phyloP scores from a whole-genome alignment of 2,888 invertebrate species.

The Eilema depressum region DNA sequence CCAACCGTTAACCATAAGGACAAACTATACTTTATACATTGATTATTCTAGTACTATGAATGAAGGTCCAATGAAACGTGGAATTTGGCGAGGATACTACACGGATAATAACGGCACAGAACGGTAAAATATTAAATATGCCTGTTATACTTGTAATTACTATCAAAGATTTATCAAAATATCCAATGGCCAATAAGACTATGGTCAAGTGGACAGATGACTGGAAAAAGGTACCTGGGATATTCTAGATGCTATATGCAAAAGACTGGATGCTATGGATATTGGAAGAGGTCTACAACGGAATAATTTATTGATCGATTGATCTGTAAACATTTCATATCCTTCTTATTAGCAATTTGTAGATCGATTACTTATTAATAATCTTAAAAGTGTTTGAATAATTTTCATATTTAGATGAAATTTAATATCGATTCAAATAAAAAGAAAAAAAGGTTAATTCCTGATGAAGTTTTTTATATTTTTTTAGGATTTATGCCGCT shows the following conservation, averaged over 20 bases:
- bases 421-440: no score
- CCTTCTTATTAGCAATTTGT: no score
- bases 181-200: no score
- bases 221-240: not conserved
- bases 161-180: not conserved
- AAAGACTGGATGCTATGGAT: no score
- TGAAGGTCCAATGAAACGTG: slow-evolving; percentile 80
- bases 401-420: no score
- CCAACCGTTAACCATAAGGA: slow-evolving; percentile 56
- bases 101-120: slow-evolving; percentile 67
- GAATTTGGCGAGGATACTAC: slow-evolving; percentile 81
- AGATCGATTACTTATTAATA: no score
- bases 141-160: not conserved
- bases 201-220: not conserved
- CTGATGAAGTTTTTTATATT: not conserved
- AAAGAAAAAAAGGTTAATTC: not conserved
- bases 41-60: slow-evolving; percentile 83
- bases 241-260: no score
- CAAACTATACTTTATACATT: slow-evolving; percentile 77
- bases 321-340: no score
- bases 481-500: slow-evolving; percentile 80
- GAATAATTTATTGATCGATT: no score
- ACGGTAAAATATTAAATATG: slow-evolving; percentile 58
- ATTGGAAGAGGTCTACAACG: no score
- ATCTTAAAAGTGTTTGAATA: no score